A percentile compares a stretch with the other conserved stretches of the same genome.
phyloP scores from a whole-genome alignment of 92 coral and sea anemone genomes.

The Siderastrea siderea region DNA sequence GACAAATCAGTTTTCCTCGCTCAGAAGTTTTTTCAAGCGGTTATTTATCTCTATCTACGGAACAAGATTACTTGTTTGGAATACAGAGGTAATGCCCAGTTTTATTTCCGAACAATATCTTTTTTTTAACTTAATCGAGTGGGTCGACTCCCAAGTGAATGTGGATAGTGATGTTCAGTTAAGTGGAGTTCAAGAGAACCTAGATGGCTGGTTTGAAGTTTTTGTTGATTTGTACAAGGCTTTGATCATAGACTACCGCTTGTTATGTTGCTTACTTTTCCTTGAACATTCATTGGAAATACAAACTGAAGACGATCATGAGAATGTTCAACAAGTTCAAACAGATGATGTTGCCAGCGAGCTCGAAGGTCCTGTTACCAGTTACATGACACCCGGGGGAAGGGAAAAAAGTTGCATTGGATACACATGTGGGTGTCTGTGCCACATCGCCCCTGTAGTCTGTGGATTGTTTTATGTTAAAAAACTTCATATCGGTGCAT shows the following conservation, averaged over 20 bases:
- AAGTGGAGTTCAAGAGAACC: conserved; percentile 14
- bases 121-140: conserved; percentile 76
- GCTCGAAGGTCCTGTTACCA: background rate
- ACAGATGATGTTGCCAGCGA: background rate
- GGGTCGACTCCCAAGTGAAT: conserved; percentile 79
- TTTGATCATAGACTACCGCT: conserved; percentile 72
- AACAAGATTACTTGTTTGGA: background rate
- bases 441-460: conserved; percentile 49
- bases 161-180: conserved; percentile 49
- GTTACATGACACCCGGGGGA: conserved; percentile 35
- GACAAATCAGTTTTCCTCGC: conserved; percentile 23
- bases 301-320: background rate
- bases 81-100: conserved; percentile 34
- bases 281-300: conserved; percentile 71
- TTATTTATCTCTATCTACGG: conserved; percentile 36
- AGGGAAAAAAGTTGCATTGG: conserved; percentile 35
- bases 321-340: background rate
- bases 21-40: conserved; percentile 53
- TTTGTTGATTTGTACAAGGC: conserved; percentile 56
- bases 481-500: conserved; percentile 35
- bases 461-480: conserved; percentile 26
- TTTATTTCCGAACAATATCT: conserved; percentile 54
- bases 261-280: conserved; percentile 66
- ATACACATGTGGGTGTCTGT: conserved; percentile 33
- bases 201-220: conserved; percentile 29